Evolutionary conservation across 2,888 invertebrate species (phyloP).

Genomic region (Cactoblastis cactorum): DNA sequence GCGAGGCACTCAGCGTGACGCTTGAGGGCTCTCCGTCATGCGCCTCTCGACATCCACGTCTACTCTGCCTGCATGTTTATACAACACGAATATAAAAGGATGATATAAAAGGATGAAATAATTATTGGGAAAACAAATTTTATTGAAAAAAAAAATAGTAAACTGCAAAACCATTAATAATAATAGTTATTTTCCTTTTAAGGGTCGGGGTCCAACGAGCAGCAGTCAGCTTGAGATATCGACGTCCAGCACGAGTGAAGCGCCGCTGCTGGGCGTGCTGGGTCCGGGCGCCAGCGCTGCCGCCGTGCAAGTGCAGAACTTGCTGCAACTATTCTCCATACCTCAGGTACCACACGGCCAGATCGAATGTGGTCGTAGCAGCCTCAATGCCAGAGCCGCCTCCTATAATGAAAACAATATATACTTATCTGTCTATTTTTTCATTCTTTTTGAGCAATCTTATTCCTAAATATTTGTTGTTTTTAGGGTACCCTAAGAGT

Average conservation of each 20-base stretch:
- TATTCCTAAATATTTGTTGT: too few relatives aligned
- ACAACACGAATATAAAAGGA: too few relatives aligned
- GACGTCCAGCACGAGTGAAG: slow-evolving; percentile 81
- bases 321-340: slow-evolving; percentile 2
- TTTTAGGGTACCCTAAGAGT: too few relatives aligned
- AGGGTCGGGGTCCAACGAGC: neutral
- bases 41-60: neutral
- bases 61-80: neutral
- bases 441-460: too few relatives aligned
- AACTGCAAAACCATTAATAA: too few relatives aligned
- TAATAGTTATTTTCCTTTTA: neutral
- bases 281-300: slow-evolving; percentile 83
- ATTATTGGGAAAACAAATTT: too few relatives aligned
- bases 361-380: too few relatives aligned
- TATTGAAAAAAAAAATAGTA: too few relatives aligned
- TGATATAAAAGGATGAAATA: too few relatives aligned
- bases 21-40: slow-evolving; percentile 6
- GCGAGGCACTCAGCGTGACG: neutral
- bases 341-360: slow-evolving; percentile 1
- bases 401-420: too few relatives aligned
- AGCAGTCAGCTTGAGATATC: neutral
- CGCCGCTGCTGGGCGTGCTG: slow-evolving; percentile 86
- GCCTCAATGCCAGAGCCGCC: too few relatives aligned
- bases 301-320: slow-evolving; percentile 80
- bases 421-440: too few relatives aligned